Evolutionary conservation across 2,888 invertebrate species (phyloP), one percentile per base, ranked within the genome.

Genomic region (Pterostichus madidus): DNA sequence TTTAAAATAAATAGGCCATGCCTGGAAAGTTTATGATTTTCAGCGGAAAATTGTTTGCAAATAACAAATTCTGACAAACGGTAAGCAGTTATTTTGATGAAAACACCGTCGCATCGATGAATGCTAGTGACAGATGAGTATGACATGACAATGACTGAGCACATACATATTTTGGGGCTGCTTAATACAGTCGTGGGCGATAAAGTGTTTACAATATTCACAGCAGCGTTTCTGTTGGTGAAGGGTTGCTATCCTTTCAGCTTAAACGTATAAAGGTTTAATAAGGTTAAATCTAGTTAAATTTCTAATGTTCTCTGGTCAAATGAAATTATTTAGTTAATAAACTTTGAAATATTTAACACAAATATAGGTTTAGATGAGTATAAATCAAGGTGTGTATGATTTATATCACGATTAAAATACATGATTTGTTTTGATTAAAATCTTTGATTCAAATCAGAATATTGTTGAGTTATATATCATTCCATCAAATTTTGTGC

Each of bases 51-150:
- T 64, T 64, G 32, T 32, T 64, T 64, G 32, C n/a, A 35, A 64
- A n/a, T 64, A 64, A 64, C 64, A 64, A 64, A 64, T 64, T n/a
- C 64, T 64, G 64, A 64, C 35, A 64, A 31, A n/a, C 13, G 64
- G 7, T 32, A 35, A 64, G 35, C 35, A 13, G 64, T 64, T 64
- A 35, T 32, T 35, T n/a, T 35, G 13, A 49, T n/a, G 49, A 49
- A 49, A 64, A 31, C 64, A 32, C 64, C 32, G 11, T 59, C 59
- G 31, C 59, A 31, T 49, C 31, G 10, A 31, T 17, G 31, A n/a
- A 17, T 53, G 53, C 15, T 8, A 17, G 17, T 53, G 17, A 5
- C 15, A 53, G 3, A 5, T 17, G 17, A 53, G 15, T 13, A 4
- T 53, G 53, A 53, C 53, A 53, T 53, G 53, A 11, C 10, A 2